These are phyloP conservation scores for Lepisosteus osseus DNA, from an alignment of 2,113 vertebrate species.

Conservation along the genomic window DNA sequence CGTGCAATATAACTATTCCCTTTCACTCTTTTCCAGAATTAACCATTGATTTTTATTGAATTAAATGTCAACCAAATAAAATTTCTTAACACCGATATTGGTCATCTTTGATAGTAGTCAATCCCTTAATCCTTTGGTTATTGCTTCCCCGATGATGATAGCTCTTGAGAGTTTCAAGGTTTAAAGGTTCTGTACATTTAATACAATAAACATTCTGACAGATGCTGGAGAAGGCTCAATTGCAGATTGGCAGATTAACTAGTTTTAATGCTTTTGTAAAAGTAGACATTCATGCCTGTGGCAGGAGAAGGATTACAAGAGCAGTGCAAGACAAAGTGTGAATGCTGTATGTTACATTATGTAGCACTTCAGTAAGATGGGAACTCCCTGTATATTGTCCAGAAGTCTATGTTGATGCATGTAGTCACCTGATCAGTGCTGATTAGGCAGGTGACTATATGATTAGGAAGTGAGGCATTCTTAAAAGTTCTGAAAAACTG, in stretches of 20 bases:
- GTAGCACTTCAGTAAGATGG: no score
- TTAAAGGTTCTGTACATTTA: not conserved
- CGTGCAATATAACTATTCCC: not conserved
- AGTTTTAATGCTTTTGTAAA: not conserved
- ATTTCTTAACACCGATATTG: not conserved
- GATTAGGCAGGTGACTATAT: no score
- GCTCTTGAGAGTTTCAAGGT: not conserved
- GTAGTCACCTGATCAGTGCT: no score
- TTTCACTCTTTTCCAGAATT: not conserved
- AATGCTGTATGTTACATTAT: no score
- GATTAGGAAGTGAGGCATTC: no score
- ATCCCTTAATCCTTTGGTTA: not conserved
- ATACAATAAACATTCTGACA: not conserved
- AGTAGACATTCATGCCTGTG: not conserved
- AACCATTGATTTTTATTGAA: not conserved
- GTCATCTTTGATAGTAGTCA: not conserved
- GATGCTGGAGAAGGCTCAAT: not conserved
- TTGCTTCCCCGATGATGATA: not conserved
- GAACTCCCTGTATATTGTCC: no score
- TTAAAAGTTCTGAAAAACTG: no score
- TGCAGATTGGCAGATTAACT: not conserved
- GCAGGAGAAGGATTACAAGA: not conserved
- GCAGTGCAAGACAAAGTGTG: not conserved
- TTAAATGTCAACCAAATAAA: constrained; percentile 8
- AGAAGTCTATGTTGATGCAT: no score